Base-by-base conservation (phyloP, 2,113 vertebrate genomes). In the Cyanoramphus novaezelandiae region DNA sequence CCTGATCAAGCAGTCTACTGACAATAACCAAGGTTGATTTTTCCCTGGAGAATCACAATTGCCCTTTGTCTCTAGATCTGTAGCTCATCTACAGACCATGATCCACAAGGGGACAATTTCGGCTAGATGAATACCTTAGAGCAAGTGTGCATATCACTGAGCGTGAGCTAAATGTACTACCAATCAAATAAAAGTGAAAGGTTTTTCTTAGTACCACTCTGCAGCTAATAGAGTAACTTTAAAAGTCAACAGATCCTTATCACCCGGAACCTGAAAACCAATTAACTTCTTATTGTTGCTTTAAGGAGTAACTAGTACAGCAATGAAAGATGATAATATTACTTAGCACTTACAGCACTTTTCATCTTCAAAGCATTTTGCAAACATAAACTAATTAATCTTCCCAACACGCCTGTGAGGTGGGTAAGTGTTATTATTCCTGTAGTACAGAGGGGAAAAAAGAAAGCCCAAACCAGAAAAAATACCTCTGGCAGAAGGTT, bases 371-470 rank as follows among this genome's bases (percentile, higher is more conserved):
- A 96, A 96, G 95, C 53, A 62, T 89, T 97, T 94, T 91, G 84
- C 86, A 85, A 96, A 92, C 86, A 86, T 65, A 93, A 94, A 95
- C 91, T 95, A 96, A 97, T 95, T 96, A 97, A 97, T 96, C 95
- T 91, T 89, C 67, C 67, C 74, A 72, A 85, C 82, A 94, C 1
- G 83, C 59, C 92, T 82, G 57, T 70, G 81, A 93, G 91, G 69
- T 89, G 47, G 86, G 69, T 84, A 87, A 68, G 57, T 59, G 52
- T 88, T 96, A 87, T 93, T 88, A 94, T 94, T 86, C 50, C 69
- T 82, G 62, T 75, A 92, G 62, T 71, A 91, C 25, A 88, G 60
- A 75, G 21, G 35, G 39, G 1, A 31, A 80, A 67, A 75, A 76
- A 72, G 8, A 27, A 62, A 85, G 21, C 57, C 57, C 33, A 59